Percentiles rank a stretch among this genome's conserved stretches.
Evolutionary conservation across 2,113 vertebrate genomes (phyloP).

Genomic region (Thermophis baileyi): DNA sequence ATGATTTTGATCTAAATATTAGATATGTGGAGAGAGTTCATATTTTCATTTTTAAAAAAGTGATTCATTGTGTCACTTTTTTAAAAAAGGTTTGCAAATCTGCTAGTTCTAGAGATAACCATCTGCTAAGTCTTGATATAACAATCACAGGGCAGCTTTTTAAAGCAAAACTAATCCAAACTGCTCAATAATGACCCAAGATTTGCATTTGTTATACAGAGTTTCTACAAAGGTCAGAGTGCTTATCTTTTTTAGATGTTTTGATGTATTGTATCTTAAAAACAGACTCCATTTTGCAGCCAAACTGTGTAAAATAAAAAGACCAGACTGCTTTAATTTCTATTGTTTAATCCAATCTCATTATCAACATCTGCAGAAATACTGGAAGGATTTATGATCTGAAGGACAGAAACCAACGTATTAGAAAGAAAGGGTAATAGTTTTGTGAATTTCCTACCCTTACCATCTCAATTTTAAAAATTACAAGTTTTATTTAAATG

Average conservation of each 20-base stretch:
- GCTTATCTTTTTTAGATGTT: slow-evolving; percentile 21
- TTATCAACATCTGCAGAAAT: background rate
- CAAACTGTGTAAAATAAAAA: background rate
- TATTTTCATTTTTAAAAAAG: slow-evolving; percentile 12
- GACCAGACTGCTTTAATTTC: slow-evolving; percentile 1
- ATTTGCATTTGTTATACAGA: slow-evolving; percentile 14
- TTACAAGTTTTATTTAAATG: background rate
- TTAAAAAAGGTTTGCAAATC: slow-evolving; percentile 29
- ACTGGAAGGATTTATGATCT: slow-evolving; percentile 5
- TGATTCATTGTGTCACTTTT: slow-evolving; percentile 38
- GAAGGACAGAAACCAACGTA: slow-evolving; percentile 2
- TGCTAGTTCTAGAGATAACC: background rate
- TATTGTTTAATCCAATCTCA: slow-evolving; percentile 1
- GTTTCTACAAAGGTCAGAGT: slow-evolving; percentile 32
- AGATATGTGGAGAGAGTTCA: slow-evolving; percentile 41
- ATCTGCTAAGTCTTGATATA: slow-evolving; percentile 6
- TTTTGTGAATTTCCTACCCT: background rate
- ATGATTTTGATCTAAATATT: background rate
- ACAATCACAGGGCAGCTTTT: background rate
- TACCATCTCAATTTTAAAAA: slow-evolving; percentile 12
- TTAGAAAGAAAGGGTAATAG: background rate
- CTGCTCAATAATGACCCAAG: slow-evolving; percentile 18
- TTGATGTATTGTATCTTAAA: background rate
- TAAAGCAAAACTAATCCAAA: background rate
- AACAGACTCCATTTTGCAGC: background rate